Conservation (phyloP, 2,797 vertebrate species). For the Antennarius maculatus region DNA sequence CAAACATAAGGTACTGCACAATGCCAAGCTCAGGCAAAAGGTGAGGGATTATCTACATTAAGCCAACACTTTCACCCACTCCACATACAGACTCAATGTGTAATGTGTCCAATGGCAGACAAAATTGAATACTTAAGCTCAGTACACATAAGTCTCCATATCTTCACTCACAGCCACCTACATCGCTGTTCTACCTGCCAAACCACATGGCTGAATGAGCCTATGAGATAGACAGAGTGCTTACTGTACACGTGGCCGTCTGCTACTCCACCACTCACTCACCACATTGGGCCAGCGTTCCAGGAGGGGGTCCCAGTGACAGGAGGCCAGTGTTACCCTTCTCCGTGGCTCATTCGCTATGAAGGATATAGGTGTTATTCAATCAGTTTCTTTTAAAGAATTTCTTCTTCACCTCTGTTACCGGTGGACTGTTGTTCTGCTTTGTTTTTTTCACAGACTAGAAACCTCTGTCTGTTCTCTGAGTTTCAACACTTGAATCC, state of each 20-base stretch:
- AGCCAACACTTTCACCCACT: conserved; percentile 30
- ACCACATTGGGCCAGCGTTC: conserved; percentile 54
- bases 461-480: conserved; percentile 30
- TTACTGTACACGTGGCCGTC: conserved; percentile 65
- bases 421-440: conserved; percentile 21
- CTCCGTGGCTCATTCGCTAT: conserved; percentile 32
- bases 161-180: conserved; percentile 75
- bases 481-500: conserved; percentile 59
- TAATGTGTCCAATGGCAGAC: conserved; percentile 51
- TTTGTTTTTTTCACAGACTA: conserved; percentile 31
- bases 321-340: conserved; percentile 65
- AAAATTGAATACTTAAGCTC: conserved; percentile 70
- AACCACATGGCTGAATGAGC: conserved; percentile 74
- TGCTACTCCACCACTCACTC: conserved; percentile 63
- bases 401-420: conserved; percentile 19
- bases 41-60: conserved; percentile 60
- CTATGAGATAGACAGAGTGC: conserved; percentile 73
- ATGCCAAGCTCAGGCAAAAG: conserved; percentile 53
- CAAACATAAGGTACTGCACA: conserved; percentile 59
- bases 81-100: conserved; percentile 49
- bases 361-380: conserved; percentile 40
- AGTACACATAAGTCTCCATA: conserved; percentile 66
- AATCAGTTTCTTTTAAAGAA: conserved; percentile 18
- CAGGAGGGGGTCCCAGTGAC: conserved; percentile 53
- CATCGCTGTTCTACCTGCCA: conserved; percentile 69